Percentiles rank a stretch among this genome's conserved stretches.
phyloP scores from a whole-genome alignment of 1,140 invertebrate genomes.

The Sarcophaga bullata region DNA sequence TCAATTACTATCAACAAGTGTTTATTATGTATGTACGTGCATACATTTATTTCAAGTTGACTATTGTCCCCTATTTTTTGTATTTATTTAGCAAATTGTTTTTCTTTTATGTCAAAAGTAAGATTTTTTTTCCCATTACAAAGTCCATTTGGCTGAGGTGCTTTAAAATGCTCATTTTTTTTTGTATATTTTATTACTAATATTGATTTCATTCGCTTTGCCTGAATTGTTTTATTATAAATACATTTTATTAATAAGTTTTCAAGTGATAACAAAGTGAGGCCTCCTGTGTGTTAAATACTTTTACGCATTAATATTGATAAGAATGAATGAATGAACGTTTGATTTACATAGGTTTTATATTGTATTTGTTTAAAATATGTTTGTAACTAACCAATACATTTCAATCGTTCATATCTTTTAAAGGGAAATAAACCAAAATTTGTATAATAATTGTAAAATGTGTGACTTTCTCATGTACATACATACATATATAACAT shows the following conservation, averaged over 20 bases:
- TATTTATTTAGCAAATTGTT: conserved; percentile 9
- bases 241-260: conserved; percentile 22
- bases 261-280: neutral
- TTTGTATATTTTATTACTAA: conserved; percentile 1
- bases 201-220: neutral
- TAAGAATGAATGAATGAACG: neutral
- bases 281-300: neutral
- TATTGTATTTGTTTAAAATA: too few relatives aligned
- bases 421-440: too few relatives aligned
- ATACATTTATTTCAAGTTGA: neutral
- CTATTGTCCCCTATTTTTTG: conserved; percentile 11
- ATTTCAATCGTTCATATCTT: too few relatives aligned
- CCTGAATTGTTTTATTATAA: neutral
- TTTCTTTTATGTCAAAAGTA: neutral
- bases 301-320: too few relatives aligned
- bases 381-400: too few relatives aligned
- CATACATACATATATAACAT: too few relatives aligned
- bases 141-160: neutral
- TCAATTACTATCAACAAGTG: conserved; percentile 21
- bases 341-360: neutral
- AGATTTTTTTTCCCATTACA: conserved; percentile 5
- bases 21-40: neutral
- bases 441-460: too few relatives aligned
- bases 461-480: too few relatives aligned
- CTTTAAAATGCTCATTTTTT: neutral